phyloP scores from a whole-genome alignment of 2,797 vertebrate species.

The Jordanella pulchra region DNA sequence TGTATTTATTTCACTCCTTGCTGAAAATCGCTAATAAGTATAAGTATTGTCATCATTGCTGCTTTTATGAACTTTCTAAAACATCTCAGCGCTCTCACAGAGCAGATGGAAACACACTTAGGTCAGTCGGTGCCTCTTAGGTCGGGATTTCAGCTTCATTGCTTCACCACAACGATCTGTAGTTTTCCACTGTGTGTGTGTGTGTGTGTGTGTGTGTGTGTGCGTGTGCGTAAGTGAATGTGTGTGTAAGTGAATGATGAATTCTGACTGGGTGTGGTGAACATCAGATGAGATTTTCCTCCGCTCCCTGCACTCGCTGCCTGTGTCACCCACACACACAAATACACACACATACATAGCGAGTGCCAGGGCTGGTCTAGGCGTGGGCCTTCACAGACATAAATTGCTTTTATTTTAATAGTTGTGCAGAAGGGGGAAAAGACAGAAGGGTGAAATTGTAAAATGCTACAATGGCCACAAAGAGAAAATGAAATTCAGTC shows the following conservation, averaged over 20 bases:
- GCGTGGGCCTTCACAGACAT: conserved; percentile 77
- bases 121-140: conserved; percentile 61
- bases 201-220: conserved; percentile 31
- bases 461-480: conserved; percentile 54
- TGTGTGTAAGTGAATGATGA: conserved; percentile 59
- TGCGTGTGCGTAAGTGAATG: conserved; percentile 28
- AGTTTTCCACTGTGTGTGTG: conserved; percentile 73
- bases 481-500: conserved; percentile 55
- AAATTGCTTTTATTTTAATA: conserved; percentile 82
- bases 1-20: conserved; percentile 20
- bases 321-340: conserved; percentile 19
- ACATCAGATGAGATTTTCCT: conserved; percentile 81
- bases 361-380: conserved; percentile 75
- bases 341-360: conserved; percentile 22
- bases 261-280: conserved; percentile 81
- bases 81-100: conserved; percentile 10
- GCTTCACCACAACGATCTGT: conserved; percentile 72
- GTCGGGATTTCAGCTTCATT: conserved; percentile 63
- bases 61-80: conserved; percentile 25
- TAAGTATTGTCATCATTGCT: conserved; percentile 13
- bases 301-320: conserved; percentile 56
- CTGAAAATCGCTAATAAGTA: conserved; percentile 2
- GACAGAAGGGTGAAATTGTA: conserved; percentile 40
- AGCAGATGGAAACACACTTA: conserved; percentile 63
- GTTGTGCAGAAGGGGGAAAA: conserved; percentile 65